Base-by-base conservation (phyloP, 1,140 invertebrate species). In the Lepidotrigona ventralis region DNA sequence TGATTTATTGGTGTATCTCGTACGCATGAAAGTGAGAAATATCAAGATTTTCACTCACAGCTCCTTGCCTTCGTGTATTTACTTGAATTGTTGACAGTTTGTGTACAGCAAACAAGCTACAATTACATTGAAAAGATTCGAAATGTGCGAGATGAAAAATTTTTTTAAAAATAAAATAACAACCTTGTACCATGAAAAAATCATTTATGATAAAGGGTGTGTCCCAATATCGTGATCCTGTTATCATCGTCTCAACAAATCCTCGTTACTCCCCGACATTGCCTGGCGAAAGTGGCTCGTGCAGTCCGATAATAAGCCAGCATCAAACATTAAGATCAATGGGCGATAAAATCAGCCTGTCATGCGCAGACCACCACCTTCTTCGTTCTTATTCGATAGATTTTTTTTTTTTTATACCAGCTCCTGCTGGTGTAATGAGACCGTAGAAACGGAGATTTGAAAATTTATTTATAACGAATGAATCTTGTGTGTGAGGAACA, bases 291-390 rank as follows among this genome's bases (percentile, higher is more conserved):
- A 68, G 76, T 78, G 39, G 60, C 33, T 26, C 23, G 53, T 46
- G 73, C 73, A 75, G 33, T 14, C 51, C 77, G 39, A 79, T 79
- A 79, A 79, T 70, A 79, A 79, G 53, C 23, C 33, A 29, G 17
- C n/a, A 79, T 79, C 77, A 51, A 71, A 39, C 68, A 79, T 71
- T 79, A 79, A 70, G 77, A 79, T 79, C 77, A 53, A 79, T 79
- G 64, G 66, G 53, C 77, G 77, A 79, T 79, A 39, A 79, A 71
- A 79, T 69, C 33, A 58, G n/a, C 23, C 53, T 14, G 68, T 71
- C 77, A 71, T 71, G 54, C 54, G 77, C 77, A 26, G 23, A 79
- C 66, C 9, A n/a, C 21, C 51, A 19, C 15, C 51, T 1, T 2
- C 29, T 2, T 2, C 14, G 19, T 56, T 29, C 72, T 15, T 15